Base-by-base conservation (phyloP, 1,140 invertebrate species). In the Cydia fagiglandana region DNA sequence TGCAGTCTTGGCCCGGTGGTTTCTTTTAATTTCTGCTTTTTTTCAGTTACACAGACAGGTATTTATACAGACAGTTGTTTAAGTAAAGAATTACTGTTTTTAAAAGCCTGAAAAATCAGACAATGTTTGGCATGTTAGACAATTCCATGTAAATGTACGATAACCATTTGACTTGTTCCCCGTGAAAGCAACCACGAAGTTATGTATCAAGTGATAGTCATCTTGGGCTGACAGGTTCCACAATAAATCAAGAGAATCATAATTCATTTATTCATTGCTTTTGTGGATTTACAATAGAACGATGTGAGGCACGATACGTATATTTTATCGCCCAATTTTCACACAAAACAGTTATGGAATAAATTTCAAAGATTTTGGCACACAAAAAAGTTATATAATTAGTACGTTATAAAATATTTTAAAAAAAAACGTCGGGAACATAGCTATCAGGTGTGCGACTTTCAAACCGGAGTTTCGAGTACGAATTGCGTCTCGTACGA, bases 221-320 rank as follows among this genome's bases (percentile, higher is more conserved):
- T 61, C 56, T 61, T 61, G 56, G 6, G 20, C 56, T 61, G 56
- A 61, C 56, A 61, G 20, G 6, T 61, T 56, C 53, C 4, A 4
- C 56, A 61, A 61, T 61, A 61, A 61, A 61, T 61, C 56, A 24
- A n/a, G 9, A 9, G 56, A 61, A 61, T 24, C 56, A 61, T 61
- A 61, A 61, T 61, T 61, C 20, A 61, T 61, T 61, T 61, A 61
- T 61, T 61, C 56, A 61, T 61, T 61, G 56, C 56, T 61, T 61
- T 61, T 61, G 56, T 61, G 56, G 56, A 24, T 61, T 61, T 24
- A 61, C 56, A 61, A 61, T 24, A 12, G 17, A 61, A 12, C 56
- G 56, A 53, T 17, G n/a, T 17, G 50, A n/a, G 17, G 50, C 50
- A 17, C n/a, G 50, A 53, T 53, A 17, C 50, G n/a, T 53, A 53